Percentiles rank a stretch among this genome's conserved stretches.
phyloP scores from a whole-genome alignment of 2,888 invertebrate species.

The Cenopis cana region DNA sequence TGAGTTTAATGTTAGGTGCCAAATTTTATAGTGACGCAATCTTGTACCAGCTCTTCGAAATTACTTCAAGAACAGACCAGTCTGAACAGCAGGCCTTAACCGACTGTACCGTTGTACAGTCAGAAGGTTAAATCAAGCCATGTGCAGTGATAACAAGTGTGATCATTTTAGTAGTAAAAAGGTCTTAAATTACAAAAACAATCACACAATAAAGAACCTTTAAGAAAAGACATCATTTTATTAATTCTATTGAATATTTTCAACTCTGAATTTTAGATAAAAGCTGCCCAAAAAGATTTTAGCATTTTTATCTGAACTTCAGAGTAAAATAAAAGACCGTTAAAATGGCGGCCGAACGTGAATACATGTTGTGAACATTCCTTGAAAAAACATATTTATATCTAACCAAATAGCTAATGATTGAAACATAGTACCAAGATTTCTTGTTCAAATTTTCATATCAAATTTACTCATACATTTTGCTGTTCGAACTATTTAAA shows the following conservation, averaged over 20 bases:
- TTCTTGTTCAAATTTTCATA: slow-evolving; percentile 49
- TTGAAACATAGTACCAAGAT: slow-evolving; percentile 59
- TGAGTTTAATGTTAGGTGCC: neutral
- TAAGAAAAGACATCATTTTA: slow-evolving; percentile 72
- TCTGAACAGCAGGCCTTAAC: slow-evolving; percentile 17
- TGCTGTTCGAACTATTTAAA: slow-evolving; percentile 71
- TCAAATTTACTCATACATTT: slow-evolving; percentile 64
- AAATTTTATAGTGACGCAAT: neutral
- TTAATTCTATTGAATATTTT: slow-evolving; percentile 45
- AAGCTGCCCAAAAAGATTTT: neutral
- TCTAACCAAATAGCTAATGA: slow-evolving; percentile 60
- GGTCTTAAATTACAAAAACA: slow-evolving; percentile 74
- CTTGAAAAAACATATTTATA: slow-evolving; percentile 67
- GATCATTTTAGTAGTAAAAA: slow-evolving; percentile 63
- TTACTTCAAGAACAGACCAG: neutral
- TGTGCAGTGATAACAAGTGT: slow-evolving; percentile 59
- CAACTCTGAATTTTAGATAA: slow-evolving; percentile 47
- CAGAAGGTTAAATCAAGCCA: slow-evolving; percentile 52
- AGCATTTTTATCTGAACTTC: slow-evolving; percentile 54
- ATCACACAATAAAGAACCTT: slow-evolving; percentile 79
- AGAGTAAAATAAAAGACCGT: slow-evolving; percentile 56
- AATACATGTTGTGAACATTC: slow-evolving; percentile 76
- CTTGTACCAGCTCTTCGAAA: neutral
- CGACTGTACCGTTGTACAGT: slow-evolving; percentile 25
- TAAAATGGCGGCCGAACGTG: slow-evolving; percentile 62